Evolutionary conservation across 2,888 invertebrate species (phyloP).

Genomic region (Omphaloscelis lunosa): DNA sequence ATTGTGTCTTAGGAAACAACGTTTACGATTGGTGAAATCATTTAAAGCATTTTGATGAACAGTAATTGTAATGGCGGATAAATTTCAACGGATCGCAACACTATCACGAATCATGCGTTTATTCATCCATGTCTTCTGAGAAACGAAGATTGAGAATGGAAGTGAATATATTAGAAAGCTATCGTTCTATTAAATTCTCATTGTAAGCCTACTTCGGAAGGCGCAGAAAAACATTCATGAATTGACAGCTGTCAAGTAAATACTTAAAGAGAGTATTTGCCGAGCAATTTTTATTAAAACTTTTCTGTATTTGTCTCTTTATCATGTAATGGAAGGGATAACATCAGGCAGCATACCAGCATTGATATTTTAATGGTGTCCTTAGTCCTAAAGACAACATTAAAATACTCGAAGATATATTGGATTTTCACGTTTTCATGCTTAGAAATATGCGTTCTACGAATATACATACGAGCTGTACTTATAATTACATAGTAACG

Average conservation of each 20-base stretch:
- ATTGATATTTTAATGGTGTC: too few relatives aligned
- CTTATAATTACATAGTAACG: neutral
- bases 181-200: conserved; percentile 37
- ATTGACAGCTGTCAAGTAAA: conserved; percentile 12
- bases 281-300: neutral
- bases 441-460: conserved; percentile 6
- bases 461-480: neutral
- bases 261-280: neutral
- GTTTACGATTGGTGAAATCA: conserved; percentile 58
- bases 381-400: neutral
- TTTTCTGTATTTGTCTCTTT: neutral
- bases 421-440: neutral
- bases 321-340: neutral
- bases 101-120: conserved; percentile 54
- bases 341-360: neutral
- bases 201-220: conserved; percentile 37
- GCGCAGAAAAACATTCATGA: neutral
- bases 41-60: conserved; percentile 55
- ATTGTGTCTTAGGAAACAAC: conserved; percentile 65
- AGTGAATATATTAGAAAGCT: conserved; percentile 62
- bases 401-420: conserved; percentile 8
- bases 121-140: conserved; percentile 59
- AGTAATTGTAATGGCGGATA: conserved; percentile 49
- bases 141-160: conserved; percentile 56
- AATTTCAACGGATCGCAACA: conserved; percentile 49